Evolutionary conservation across 2,113 vertebrate genomes (phyloP).

Genomic region (Python bivittatus): DNA sequence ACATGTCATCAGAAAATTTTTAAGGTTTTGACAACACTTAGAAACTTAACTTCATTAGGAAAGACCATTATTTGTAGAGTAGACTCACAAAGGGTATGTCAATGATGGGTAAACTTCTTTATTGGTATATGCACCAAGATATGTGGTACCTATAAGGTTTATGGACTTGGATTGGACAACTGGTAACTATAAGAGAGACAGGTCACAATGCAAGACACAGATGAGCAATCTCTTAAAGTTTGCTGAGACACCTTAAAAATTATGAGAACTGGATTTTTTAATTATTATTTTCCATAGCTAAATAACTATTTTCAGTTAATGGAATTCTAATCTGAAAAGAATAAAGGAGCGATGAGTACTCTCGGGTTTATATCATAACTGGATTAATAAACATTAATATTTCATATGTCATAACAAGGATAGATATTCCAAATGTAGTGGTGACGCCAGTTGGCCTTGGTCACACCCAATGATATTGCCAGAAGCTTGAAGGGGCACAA

Average conservation of each 20-base stretch:
- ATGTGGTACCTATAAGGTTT: neutral
- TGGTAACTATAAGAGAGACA: neutral
- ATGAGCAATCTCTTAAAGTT: neutral
- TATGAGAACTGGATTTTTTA: neutral
- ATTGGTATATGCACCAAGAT: neutral
- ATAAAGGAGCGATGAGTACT: neutral
- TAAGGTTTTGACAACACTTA: neutral
- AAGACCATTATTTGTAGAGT: neutral
- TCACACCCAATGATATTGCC: neutral
- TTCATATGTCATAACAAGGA: neutral
- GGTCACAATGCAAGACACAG: neutral
- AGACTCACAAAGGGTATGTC: neutral
- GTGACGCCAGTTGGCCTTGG: neutral
- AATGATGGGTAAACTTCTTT: no score
- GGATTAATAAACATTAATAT: neutral
- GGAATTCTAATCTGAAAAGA: neutral
- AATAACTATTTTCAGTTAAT: neutral
- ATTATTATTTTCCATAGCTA: neutral
- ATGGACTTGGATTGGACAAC: neutral
- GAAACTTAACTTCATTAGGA: neutral
- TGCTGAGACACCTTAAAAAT: neutral
- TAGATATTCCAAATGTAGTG: neutral
- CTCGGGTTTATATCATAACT: neutral
- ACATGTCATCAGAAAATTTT: slow-evolving; percentile 10
- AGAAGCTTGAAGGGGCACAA: neutral